A percentile compares a stretch with the other conserved stretches of the same genome.
phyloP scores from a whole-genome alignment of 1,140 invertebrate species.

The Zaprionus capensis region DNA sequence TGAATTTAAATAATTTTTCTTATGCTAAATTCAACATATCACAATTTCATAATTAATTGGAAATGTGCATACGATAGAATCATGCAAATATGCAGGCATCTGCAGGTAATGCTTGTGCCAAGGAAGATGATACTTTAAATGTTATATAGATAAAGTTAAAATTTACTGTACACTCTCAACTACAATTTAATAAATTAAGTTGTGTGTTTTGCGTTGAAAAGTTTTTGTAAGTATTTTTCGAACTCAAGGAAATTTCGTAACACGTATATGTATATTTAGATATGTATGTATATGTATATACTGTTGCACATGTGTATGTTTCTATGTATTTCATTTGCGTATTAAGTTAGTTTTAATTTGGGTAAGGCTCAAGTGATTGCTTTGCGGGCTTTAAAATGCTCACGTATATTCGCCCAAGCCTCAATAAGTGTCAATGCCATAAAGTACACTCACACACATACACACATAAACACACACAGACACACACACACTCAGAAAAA shows the following conservation, averaged over 20 bases:
- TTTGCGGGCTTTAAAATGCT: neutral
- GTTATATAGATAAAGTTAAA: no score
- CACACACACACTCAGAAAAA: neutral
- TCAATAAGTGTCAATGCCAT: slow-evolving; percentile 31
- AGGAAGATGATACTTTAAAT: no score
- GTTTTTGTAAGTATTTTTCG: neutral
- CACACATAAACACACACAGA: neutral
- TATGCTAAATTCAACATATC: no score
- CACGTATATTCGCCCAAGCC: neutral
- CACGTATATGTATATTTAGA: neutral
- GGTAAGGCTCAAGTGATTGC: neutral
- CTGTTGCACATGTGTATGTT: no score
- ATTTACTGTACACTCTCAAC: no score
- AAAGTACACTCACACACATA: slow-evolving; percentile 11
- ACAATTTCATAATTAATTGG: no score
- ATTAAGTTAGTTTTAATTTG: neutral
- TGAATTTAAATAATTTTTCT: no score
- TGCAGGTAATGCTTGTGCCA: no score
- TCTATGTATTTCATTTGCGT: neutral
- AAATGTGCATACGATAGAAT: no score
- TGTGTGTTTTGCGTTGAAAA: neutral
- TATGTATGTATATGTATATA: neutral
- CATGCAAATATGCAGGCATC: no score
- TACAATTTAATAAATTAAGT: neutral
- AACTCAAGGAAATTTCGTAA: neutral